These are phyloP conservation scores for Polymixis lichenea DNA, from an alignment of 2,888 invertebrate genomes.

Conservation along the genomic window DNA sequence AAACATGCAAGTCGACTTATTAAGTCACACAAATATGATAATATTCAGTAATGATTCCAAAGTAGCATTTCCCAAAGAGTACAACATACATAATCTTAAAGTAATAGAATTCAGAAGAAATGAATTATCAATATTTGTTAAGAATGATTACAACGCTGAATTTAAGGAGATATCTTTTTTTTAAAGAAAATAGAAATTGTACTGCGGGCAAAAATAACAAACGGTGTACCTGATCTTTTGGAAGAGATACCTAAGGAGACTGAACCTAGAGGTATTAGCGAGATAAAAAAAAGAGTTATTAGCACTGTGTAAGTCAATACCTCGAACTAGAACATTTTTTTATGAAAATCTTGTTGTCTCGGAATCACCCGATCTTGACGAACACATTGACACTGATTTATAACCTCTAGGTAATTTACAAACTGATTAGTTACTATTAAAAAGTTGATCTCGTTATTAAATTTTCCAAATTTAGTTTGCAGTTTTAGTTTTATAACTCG, in stretches of 20 bases:
- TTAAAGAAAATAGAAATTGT: slow-evolving; percentile 3
- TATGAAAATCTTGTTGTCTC: slow-evolving; percentile 12
- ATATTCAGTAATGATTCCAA: slow-evolving; percentile 7
- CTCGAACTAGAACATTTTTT: background rate
- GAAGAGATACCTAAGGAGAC: background rate
- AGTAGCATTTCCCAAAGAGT: background rate
- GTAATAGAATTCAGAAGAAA: slow-evolving; percentile 9
- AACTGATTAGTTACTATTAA: no score
- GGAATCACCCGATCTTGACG: slow-evolving; percentile 11
- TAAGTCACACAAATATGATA: background rate
- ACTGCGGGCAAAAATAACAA: background rate
- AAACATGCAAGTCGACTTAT: slow-evolving; percentile 1
- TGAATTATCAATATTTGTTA: background rate
- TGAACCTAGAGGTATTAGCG: slow-evolving; percentile 14
- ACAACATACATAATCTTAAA: slow-evolving; percentile 4
- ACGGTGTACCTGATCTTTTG: no score
- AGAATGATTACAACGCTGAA: slow-evolving; percentile 6
- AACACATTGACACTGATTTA: slow-evolving; percentile 8
- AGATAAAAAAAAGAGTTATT: slow-evolving; percentile 6
- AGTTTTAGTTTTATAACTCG: no score
- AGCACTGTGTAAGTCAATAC: background rate
- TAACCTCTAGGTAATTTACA: background rate
- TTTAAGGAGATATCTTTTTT: slow-evolving; percentile 14
- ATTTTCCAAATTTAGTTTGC: no score
- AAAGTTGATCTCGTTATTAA: no score